These are phyloP conservation scores for Rhombomys opimus DNA, from an alignment of 2,113 vertebrate genomes.

Conservation along the genomic window DNA sequence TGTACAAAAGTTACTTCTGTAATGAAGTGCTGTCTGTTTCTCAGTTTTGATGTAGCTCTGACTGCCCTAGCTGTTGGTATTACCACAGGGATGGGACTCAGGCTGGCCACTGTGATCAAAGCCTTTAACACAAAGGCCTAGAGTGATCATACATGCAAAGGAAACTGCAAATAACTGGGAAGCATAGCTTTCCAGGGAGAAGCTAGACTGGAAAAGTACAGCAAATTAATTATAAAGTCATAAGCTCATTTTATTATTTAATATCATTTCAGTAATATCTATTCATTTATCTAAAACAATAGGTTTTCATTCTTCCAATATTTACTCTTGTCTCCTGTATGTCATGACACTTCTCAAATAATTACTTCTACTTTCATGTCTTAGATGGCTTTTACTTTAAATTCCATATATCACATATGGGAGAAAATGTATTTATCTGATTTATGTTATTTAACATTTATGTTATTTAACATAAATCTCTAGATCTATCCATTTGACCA, in stretches of 20 bases:
- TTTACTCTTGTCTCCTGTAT: not conserved
- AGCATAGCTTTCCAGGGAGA: not conserved
- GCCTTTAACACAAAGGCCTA: not conserved
- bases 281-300: not conserved
- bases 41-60: not conserved
- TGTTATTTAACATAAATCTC: not conserved
- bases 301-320: not conserved
- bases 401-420: not conserved
- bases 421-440: not conserved
- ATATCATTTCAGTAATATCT: not conserved
- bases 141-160: not conserved
- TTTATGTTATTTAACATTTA: not conserved
- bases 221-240: not conserved
- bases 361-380: not conserved
- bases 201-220: not conserved
- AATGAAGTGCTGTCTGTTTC: not conserved
- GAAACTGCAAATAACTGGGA: not conserved
- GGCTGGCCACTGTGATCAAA: not conserved
- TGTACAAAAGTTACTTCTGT: not conserved
- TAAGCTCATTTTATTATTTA: not conserved
- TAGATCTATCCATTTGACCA: not conserved
- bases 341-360: not conserved
- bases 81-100: not conserved
- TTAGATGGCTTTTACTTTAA: not conserved
- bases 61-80: not conserved